Evolutionary conservation across 2,888 invertebrate species (phyloP), one percentile per base, ranked within the genome.

Genomic region (Diploptera punctata): DNA sequence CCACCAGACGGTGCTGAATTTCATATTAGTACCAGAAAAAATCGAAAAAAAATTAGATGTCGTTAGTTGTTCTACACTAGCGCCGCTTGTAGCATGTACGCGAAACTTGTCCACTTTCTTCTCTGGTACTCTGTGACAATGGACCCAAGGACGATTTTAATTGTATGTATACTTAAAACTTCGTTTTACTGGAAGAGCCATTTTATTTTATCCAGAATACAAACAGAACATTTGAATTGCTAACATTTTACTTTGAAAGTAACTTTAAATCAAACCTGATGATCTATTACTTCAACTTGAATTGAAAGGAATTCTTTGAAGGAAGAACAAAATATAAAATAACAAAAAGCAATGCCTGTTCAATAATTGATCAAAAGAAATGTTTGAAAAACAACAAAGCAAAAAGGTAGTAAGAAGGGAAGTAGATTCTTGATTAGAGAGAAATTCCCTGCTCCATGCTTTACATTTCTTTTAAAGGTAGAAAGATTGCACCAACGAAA

Each of bases 281-380:
- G n/a, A 57, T 16, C 57, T 5, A 52, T 29, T 54, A 29, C 24
- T 24, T 29, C 57, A 29, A 1, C n/a, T 21, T 19, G 24, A 24
- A 10, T 24, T 21, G 24, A 7, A 13, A 10, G 52, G 52, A 57
- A 57, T 5, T 33, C 57, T 29, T 57, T 24, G 18, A 57, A 57
- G 29, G 57, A 57, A 24, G 26, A 29, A 29, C 19, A 52, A 52
- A 1, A 52, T 5, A 3, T 29, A 3, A 29, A 57, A 29, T 9
- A 57, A 57, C 2, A 57, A 29, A 9, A 31, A 13, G n/a, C n/a
- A 18, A 29, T 26, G 16, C 3, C 3, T n/a, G 26, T 29, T 57
- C 57, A 31, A 57, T 57, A 57, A 31, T 57, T 57, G 29, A 57
- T 57, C 57, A 57, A 57, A 57, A 29, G 57, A 57, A 57, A 21